Percentiles rank a stretch among this genome's conserved stretches.
phyloP scores from a whole-genome alignment of 2,113 vertebrate species.

The Canis aureus region DNA sequence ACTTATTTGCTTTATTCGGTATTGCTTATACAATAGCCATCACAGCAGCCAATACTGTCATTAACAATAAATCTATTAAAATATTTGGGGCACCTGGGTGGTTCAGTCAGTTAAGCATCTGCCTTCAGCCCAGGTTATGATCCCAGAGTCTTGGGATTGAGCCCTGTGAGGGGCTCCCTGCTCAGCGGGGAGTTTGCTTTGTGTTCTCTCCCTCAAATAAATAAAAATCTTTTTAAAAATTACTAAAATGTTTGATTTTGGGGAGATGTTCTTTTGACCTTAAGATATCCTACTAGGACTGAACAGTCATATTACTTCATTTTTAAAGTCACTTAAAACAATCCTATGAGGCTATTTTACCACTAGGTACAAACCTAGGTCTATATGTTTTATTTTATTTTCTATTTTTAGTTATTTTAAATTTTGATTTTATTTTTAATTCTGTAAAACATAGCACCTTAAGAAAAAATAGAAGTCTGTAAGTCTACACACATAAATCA shows the following conservation, averaged over 20 bases:
- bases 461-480: not conserved
- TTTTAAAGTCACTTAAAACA: not conserved
- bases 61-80: not conserved
- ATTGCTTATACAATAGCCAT: not conserved
- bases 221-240: not conserved
- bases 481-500: not conserved
- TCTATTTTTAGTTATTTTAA: slow-evolving; percentile 4
- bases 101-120: not conserved
- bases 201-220: not conserved
- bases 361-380: not conserved
- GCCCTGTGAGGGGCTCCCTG: not conserved
- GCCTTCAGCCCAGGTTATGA: not conserved
- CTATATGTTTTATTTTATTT: not conserved
- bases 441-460: not conserved
- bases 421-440: slow-evolving; percentile 33
- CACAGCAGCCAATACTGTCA: not conserved
- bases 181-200: not conserved
- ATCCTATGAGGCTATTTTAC: not conserved
- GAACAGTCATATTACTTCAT: not conserved
- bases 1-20: not conserved
- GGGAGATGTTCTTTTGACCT: not conserved
- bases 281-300: not conserved
- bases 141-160: not conserved
- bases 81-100: not conserved
- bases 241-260: not conserved